These are phyloP conservation scores for Cherax quadricarinatus DNA, from an alignment of 1,140 invertebrate species.

Conservation along the genomic window DNA sequence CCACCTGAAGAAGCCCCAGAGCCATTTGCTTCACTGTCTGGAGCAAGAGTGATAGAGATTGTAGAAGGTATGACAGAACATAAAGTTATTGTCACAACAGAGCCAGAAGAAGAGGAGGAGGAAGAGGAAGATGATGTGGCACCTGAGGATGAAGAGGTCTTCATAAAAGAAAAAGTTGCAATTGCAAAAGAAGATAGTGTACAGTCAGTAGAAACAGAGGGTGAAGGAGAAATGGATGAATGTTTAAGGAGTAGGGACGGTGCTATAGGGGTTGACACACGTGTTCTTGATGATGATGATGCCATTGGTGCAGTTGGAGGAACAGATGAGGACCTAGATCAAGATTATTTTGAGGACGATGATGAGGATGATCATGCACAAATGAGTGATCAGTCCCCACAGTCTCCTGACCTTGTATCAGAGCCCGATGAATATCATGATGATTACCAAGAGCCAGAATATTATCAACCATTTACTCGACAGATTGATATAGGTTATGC, in stretches of 20 bases:
- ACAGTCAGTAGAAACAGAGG: conserved; percentile 32
- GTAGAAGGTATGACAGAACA: conserved; percentile 44
- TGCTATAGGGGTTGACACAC: neutral
- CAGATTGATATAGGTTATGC: conserved; percentile 76
- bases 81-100: conserved; percentile 34
- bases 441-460: conserved; percentile 73
- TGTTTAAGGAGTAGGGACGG: neutral
- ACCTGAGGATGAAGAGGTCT: conserved; percentile 31
- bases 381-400: conserved; percentile 73
- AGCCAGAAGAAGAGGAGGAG: conserved; percentile 17
- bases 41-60: conserved; percentile 59
- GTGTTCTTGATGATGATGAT: conserved; percentile 25
- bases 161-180: conserved; percentile 19
- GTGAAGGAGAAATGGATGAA: conserved; percentile 16
- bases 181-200: conserved; percentile 14
- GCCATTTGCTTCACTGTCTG: conserved; percentile 56
- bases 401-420: conserved; percentile 72
- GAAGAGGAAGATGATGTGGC: conserved; percentile 20
- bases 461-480: conserved; percentile 67
- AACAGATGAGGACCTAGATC: conserved; percentile 53
- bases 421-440: conserved; percentile 73
- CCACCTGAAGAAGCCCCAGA: conserved; percentile 67
- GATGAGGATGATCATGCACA: conserved; percentile 72
- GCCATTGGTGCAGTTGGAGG: conserved; percentile 64
- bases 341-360: conserved; percentile 62